phyloP scores from a whole-genome alignment of 2,797 vertebrate species.

The Liparis tanakae region DNA sequence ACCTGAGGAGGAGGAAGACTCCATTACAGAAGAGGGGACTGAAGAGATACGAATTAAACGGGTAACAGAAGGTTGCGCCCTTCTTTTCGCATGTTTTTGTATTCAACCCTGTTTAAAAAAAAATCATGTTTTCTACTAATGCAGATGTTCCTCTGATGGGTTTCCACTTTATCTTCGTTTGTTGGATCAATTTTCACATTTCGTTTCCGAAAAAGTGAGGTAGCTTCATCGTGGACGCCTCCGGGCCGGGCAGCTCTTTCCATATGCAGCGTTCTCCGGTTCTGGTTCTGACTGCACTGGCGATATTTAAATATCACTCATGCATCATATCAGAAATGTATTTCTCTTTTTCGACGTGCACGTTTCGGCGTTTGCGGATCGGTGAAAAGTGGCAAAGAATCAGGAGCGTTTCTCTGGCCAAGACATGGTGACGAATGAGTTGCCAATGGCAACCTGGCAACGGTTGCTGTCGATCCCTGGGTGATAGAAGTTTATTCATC shows the following conservation, averaged over 20 bases:
- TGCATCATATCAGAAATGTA: background rate
- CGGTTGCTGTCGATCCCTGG: too few species aligned
- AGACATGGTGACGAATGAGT: too few species aligned
- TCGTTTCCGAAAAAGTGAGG: background rate
- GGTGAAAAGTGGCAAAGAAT: too few species aligned
- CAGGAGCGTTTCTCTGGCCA: too few species aligned
- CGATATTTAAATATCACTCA: background rate
- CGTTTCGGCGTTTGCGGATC: too few species aligned
- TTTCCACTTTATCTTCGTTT: background rate
- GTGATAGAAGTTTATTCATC: too few species aligned
- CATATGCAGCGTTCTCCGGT: background rate
- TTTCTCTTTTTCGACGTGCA: background rate
- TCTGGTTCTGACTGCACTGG: background rate
- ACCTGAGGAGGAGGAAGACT: slow-evolving; percentile 33
- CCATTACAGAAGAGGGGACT: slow-evolving; percentile 3
- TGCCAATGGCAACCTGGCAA: background rate
- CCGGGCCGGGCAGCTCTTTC: too few species aligned
- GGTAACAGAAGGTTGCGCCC: background rate
- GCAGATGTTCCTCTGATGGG: background rate
- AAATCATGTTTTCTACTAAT: too few species aligned
- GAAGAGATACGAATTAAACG: background rate
- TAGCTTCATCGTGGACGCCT: background rate
- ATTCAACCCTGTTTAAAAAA: too few species aligned
- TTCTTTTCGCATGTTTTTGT: background rate
- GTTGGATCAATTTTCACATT: background rate